Evolutionary conservation across 2,888 invertebrate genomes (phyloP), one percentile per base, ranked within the genome.

Genomic region (Synanthedon formicaeformis): DNA sequence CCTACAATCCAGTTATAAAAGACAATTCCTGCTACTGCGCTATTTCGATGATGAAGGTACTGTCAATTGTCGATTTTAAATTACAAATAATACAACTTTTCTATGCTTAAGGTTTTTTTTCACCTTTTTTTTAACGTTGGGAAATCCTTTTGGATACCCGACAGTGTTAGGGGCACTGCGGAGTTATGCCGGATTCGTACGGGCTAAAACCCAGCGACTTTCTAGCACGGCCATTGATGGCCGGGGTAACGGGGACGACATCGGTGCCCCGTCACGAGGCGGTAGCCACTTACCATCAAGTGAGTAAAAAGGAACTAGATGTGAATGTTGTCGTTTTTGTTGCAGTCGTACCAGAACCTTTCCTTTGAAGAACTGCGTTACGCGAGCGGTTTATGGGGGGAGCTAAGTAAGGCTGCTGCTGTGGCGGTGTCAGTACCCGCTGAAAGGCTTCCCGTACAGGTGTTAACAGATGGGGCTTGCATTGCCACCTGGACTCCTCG

Each of bases 11-110:
- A 1, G 96, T 96, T 0, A 89, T 94, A 51, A 93, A 93, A 66
- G 97, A 98, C 67, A 95, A 94, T 77, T 96, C 96, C 92, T 92
- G 94, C 70, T 99, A 96, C 82, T 95, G 97, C 80, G 94, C 97
- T 34, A 97, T 99, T 60, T 95, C 96, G 12, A 95, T 97, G 78
- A 98, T 98, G 97, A 96, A 96, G 90, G 93, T 93, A 34, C 34
- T 13, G n/a, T 45, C 45, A 14, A 12, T 41, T 41, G 41, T 13
- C 41, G 12, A 23, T 23, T 23, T 23, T 23, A 23, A 23, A 54
- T 14, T 40, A 23, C 23, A 23, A 23, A 23, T 23, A 23, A 23
- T 23, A 5, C 23, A 4, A 23, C 23, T 23, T n/a, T n/a, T n/a
- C n/a, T n/a, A n/a, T n/a, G n/a, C n/a, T n/a, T n/a, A n/a, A n/a